A percentile compares a stretch with the other conserved stretches of the same genome.
Conservation (phyloP, 1,140 invertebrate species). For the Papilio polyxenes region DNA sequence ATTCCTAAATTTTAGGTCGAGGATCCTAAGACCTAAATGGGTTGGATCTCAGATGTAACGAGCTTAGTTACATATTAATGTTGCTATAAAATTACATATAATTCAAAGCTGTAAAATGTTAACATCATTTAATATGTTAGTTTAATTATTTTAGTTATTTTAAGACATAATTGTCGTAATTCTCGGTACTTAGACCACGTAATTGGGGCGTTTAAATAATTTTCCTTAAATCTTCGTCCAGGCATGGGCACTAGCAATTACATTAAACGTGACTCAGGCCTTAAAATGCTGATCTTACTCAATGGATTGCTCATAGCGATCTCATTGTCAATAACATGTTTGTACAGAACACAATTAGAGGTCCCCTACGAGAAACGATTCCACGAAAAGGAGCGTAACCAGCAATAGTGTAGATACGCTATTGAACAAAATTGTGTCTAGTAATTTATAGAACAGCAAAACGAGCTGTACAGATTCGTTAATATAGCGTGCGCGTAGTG, state of each 20-base stretch:
- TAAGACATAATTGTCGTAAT: slow-evolving; percentile 31
- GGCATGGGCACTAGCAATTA: slow-evolving; percentile 34
- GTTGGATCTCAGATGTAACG: background rate
- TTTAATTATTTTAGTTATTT: slow-evolving; percentile 13
- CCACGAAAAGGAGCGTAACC: slow-evolving; percentile 58
- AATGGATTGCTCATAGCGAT: slow-evolving; percentile 65
- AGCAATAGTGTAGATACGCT: slow-evolving; percentile 46
- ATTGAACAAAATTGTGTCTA: slow-evolving; percentile 51
- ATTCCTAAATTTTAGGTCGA: background rate
- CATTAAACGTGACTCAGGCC: slow-evolving; percentile 54
- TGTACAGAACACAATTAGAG: slow-evolving; percentile 67
- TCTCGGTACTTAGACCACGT: slow-evolving; percentile 23
- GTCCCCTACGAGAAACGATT: slow-evolving; percentile 54
- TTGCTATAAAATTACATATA: slow-evolving; percentile 4
- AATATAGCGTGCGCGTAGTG: slow-evolving; percentile 35
- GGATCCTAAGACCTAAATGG: background rate
- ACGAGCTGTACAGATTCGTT: slow-evolving; percentile 49
- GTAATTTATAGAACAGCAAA: slow-evolving; percentile 57
- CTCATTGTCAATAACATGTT: slow-evolving; percentile 68
- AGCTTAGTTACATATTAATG: background rate
- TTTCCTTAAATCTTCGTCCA: slow-evolving; percentile 41
- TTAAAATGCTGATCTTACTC: slow-evolving; percentile 61
- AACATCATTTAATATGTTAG: background rate
- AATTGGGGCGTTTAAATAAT: slow-evolving; percentile 39
- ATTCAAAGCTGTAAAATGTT: slow-evolving; percentile 11